phyloP scores from a whole-genome alignment of 2,888 invertebrate genomes.

The Sphecodes monilicornis region DNA sequence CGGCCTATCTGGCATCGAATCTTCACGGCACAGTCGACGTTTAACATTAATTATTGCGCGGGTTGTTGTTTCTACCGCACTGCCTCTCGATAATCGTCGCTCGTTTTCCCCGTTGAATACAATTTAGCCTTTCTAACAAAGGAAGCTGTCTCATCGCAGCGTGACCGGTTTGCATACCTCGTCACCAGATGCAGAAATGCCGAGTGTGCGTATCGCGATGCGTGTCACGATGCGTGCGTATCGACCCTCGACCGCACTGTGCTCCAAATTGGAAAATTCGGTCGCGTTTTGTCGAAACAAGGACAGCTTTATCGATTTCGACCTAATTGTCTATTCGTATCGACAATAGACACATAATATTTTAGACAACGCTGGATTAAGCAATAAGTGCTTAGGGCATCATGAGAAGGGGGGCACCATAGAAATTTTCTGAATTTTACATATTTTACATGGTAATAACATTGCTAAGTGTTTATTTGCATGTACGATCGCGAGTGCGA shows the following conservation, averaged over 20 bases:
- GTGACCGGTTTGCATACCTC: conserved; percentile 55
- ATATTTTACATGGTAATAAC: too few species aligned
- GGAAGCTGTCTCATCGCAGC: conserved; percentile 59
- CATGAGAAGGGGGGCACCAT: too few species aligned
- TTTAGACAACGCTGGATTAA: too few species aligned
- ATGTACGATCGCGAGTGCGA: too few species aligned
- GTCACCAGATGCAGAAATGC: background rate
- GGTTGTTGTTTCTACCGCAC: conserved; percentile 9
- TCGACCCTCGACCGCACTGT: background rate
- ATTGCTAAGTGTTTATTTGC: too few species aligned
- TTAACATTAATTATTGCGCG: conserved; percentile 50
- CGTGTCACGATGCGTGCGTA: background rate
- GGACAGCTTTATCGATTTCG: background rate
- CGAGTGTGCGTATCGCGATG: background rate
- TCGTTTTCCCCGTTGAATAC: conserved; percentile 15
- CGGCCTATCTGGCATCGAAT: conserved; percentile 44
- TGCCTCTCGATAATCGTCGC: conserved; percentile 35
- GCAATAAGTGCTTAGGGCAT: too few species aligned
- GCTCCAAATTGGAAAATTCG: background rate
- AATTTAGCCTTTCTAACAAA: conserved; percentile 45
- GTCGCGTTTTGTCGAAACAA: background rate
- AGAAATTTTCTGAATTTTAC: too few species aligned
- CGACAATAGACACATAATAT: too few species aligned
- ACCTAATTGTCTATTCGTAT: too few species aligned
- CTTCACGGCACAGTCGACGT: conserved; percentile 53